phyloP scores from a whole-genome alignment of 2,113 vertebrate genomes.

The Scophthalmus maximus region DNA sequence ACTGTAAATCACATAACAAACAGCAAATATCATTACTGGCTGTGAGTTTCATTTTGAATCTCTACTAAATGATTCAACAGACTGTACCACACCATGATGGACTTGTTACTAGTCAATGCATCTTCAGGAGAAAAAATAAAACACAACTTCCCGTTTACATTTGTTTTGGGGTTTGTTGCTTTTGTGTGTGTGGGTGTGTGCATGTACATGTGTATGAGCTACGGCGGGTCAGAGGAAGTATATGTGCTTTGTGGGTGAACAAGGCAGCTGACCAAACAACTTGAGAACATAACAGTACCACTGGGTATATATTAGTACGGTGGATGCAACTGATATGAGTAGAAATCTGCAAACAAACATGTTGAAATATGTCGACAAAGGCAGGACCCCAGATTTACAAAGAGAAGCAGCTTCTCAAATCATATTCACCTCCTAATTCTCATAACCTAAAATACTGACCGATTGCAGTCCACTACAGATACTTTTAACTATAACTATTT shows the following conservation, averaged over 20 bases:
- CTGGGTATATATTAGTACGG: neutral
- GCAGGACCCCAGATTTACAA: neutral
- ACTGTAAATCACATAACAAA: constrained; percentile 14
- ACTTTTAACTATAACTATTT: no score
- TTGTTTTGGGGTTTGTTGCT: neutral
- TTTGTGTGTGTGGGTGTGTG: neutral
- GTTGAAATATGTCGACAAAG: neutral
- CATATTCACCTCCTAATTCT: neutral
- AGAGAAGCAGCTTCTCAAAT: neutral
- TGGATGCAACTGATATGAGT: neutral
- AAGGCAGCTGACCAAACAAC: constrained; percentile 2
- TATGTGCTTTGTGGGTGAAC: constrained; percentile 9
- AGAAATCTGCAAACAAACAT: neutral
- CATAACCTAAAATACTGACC: neutral
- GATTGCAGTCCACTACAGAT: neutral
- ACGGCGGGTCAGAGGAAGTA: neutral
- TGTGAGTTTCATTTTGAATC: constrained; percentile 46
- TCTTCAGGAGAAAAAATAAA: no score
- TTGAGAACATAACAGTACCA: constrained; percentile 21
- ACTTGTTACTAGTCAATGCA: neutral
- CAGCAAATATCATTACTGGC: no score
- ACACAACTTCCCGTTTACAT: neutral
- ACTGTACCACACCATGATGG: neutral
- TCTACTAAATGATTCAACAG: neutral
- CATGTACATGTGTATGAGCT: neutral